Evolutionary conservation across 2,888 invertebrate genomes (phyloP).

Genomic region (Bombylius major): DNA sequence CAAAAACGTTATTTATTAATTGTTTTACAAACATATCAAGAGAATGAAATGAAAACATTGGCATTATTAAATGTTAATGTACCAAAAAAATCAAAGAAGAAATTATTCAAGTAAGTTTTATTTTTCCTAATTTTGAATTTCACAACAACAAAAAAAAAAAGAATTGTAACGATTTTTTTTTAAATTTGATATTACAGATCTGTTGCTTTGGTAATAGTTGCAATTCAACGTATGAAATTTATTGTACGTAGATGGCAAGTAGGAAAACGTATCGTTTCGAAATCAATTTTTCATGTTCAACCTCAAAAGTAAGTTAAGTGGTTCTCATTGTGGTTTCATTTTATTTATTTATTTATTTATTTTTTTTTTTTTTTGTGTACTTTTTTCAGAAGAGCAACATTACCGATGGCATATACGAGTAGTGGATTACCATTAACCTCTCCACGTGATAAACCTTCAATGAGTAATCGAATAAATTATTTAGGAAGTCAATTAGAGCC

Average conservation of each 20-base stretch:
- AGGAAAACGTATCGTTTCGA: slow-evolving; percentile 43
- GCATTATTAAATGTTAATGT: slow-evolving; percentile 18
- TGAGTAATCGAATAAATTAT: slow-evolving; percentile 9
- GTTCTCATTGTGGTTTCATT: too few species aligned
- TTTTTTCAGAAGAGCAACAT: neutral
- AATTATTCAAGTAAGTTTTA: slow-evolving; percentile 31
- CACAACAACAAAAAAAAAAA: neutral
- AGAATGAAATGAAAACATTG: slow-evolving; percentile 29
- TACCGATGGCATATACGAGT: neutral
- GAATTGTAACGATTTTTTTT: neutral
- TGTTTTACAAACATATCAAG: slow-evolving; percentile 40
- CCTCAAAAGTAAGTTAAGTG: slow-evolving; percentile 27
- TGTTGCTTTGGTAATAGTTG: slow-evolving; percentile 43
- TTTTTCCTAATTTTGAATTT: neutral
- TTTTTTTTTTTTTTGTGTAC: neutral
- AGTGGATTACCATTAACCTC: slow-evolving; percentile 10
- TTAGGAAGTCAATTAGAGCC: slow-evolving; percentile 11
- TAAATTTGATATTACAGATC: slow-evolving; percentile 34
- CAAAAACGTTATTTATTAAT: slow-evolving; percentile 80
- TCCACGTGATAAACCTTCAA: slow-evolving; percentile 17
- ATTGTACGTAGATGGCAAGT: slow-evolving; percentile 50
- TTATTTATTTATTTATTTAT: neutral
- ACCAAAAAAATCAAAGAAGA: slow-evolving; percentile 20
- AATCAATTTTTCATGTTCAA: slow-evolving; percentile 35
- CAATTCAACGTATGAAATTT: slow-evolving; percentile 52